Evolutionary conservation across 2,113 vertebrate species (phyloP).

Genomic region (Melanocharis versteri): DNA sequence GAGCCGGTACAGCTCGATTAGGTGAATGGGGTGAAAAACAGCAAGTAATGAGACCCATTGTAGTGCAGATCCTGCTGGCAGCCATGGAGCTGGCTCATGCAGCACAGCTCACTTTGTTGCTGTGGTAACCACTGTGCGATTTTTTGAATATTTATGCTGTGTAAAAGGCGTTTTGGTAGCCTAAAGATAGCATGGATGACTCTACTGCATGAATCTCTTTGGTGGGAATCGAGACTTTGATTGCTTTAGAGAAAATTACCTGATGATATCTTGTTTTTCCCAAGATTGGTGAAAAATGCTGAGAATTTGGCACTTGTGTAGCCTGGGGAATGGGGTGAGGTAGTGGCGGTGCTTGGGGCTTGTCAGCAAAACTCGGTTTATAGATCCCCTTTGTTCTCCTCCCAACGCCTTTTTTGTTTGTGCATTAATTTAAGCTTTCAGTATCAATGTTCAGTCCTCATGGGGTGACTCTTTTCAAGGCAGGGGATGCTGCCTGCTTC

Average conservation of each 20-base stretch:
- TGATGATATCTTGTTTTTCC: background rate
- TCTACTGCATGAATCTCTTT: background rate
- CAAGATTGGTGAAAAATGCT: background rate
- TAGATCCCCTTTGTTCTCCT: background rate
- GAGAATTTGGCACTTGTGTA: background rate
- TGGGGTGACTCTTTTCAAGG: slow-evolving; percentile 64
- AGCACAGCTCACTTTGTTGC: background rate
- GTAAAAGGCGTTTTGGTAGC: background rate
- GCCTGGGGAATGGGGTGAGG: background rate
- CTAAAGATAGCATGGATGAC: background rate
- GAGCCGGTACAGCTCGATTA: background rate
- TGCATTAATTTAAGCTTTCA: background rate
- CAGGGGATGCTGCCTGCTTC: slow-evolving; percentile 89
- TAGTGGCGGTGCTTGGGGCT: background rate
- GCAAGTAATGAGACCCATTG: background rate
- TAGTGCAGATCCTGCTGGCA: background rate
- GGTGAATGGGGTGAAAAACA: background rate
- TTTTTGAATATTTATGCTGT: background rate
- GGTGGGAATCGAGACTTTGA: background rate
- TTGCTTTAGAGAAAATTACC: background rate
- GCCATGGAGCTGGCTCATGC: background rate
- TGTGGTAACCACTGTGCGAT: background rate
- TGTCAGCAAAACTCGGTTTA: background rate
- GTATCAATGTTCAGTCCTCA: background rate
- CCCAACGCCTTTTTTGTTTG: background rate